Conservation (phyloP, 2,888 invertebrate species). For the Auanema sp. region DNA sequence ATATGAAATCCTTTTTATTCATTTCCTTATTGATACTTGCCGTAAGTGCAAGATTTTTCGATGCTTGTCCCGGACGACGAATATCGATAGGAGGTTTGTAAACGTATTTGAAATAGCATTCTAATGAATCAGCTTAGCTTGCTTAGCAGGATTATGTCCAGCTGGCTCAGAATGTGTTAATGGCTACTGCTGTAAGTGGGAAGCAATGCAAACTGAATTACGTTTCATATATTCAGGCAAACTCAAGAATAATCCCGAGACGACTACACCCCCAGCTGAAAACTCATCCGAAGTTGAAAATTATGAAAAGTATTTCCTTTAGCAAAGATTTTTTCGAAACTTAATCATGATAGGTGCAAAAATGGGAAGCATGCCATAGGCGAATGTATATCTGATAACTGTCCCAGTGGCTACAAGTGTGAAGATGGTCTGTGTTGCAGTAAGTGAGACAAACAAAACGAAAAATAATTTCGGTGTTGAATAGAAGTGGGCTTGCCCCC, state of each 20-base stretch:
- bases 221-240: neutral
- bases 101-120: neutral
- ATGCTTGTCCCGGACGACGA: conserved; percentile 42
- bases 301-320: conserved; percentile 2
- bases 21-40: too few relatives aligned
- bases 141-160: conserved; percentile 50
- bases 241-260: neutral
- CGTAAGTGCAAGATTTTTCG: conserved; percentile 29
- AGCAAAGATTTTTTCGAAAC: neutral
- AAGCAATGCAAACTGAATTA: conserved; percentile 1
- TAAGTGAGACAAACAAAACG: conserved; percentile 20
- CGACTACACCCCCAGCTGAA: conserved; percentile 5
- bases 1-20: too few relatives aligned
- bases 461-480: neutral
- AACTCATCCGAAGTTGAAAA: conserved; percentile 17
- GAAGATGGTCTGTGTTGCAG: conserved; percentile 49
- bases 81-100: conserved; percentile 43
- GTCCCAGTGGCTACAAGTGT: conserved; percentile 47
- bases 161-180: conserved; percentile 50
- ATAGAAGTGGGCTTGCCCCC: conserved; percentile 9
- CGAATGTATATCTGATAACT: conserved; percentile 45
- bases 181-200: conserved; percentile 44
- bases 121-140: conserved; percentile 27
- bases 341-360: conserved; percentile 15
- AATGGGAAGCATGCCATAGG: conserved; percentile 36